Conservation (phyloP, 2,797 vertebrate species). For the Halcyon badia region DNA sequence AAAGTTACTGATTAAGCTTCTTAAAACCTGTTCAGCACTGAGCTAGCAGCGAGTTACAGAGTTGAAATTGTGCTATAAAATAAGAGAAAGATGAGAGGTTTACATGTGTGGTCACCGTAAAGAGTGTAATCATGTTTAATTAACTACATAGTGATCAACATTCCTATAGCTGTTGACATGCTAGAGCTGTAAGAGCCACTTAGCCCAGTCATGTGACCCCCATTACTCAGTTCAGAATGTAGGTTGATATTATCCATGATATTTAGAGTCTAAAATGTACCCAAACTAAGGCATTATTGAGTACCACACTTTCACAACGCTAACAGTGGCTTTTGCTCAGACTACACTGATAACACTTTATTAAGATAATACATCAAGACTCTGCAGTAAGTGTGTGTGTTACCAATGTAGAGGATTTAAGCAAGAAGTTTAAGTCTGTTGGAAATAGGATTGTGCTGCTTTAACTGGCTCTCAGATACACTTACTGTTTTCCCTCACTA, state of each 20-base stretch:
- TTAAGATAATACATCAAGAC: background rate
- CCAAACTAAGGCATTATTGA: background rate
- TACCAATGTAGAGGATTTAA: background rate
- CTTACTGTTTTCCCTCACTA: background rate
- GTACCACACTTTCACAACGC: background rate
- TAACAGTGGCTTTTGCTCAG: background rate
- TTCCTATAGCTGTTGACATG: background rate
- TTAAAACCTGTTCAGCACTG: background rate
- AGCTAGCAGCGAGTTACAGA: background rate
- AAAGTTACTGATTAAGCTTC: background rate
- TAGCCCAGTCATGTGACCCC: background rate
- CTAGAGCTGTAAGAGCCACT: background rate
- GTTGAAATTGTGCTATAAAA: background rate
- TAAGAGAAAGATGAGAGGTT: background rate
- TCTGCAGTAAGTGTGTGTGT: background rate
- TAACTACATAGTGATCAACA: background rate
- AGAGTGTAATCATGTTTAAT: background rate
- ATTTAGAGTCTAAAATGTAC: background rate
- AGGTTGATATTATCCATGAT: background rate
- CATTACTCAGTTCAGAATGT: background rate
- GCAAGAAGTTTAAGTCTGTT: background rate
- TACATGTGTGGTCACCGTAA: background rate
- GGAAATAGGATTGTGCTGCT: background rate
- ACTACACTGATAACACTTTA: accelerated
- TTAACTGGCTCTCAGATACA: background rate